Base-by-base conservation (phyloP, 2,888 invertebrate species). In the Cephonodes hylas region DNA sequence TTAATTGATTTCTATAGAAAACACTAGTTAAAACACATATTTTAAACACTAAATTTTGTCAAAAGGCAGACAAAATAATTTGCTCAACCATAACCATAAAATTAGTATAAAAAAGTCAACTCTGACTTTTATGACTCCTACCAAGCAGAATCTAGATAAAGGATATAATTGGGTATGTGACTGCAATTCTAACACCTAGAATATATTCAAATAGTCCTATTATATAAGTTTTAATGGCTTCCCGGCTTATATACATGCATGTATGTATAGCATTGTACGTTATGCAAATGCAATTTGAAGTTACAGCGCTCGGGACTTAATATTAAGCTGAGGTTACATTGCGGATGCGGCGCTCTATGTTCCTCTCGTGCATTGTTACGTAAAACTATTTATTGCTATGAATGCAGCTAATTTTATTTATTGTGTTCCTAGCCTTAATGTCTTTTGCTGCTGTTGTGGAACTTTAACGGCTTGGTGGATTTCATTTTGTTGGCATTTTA, bases 211-310 rank as follows among this genome's bases (percentile, higher is more conserved):
- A 45, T 31, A 71, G 71, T 77, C 79, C n/a, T n/a, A n/a, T 75
- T 75, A 74, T 59, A 13, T 59, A 53, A 53, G 3, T 31, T 53
- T 18, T 31, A 53, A 53, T 53, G 31, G 31, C 31, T 53, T 53
- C 53, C 53, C 31, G 6, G 57, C 59, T 42, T 59, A 42, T 58
- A 27, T 27, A 25, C 3, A 45, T 45, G 20, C 45, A 45, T 45
- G 45, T 57, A 57, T n/a, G 27, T 34, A 56, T 42, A 42, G 44
- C 38, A 61, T 56, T 34, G 70, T 74, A 76, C 78, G 77, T 80
- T 86, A 89, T 89, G 91, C 86, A 90, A 91, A 91, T 91, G 89
- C 84, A 91, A 90, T 90, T 89, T 86, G 71, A 80, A 76, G 77
- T 82, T 88, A 89, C 85, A 86, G 77, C 80, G 73, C 80, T 80